These are phyloP conservation scores for Ochropacha duplaris DNA, from an alignment of 2,888 invertebrate species.

Conservation along the genomic window DNA sequence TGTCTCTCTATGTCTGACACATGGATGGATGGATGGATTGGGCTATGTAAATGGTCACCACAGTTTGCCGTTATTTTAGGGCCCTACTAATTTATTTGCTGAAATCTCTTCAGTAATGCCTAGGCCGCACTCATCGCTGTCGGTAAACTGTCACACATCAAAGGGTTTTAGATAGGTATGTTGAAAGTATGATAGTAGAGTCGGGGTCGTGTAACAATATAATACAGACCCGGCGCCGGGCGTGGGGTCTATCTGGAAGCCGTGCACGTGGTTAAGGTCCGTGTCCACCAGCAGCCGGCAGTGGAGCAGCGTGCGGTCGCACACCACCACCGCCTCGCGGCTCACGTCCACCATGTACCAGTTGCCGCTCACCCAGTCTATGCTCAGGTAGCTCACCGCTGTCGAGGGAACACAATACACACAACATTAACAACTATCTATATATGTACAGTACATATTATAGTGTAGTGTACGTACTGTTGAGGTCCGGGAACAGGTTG, in stretches of 20 bases:
- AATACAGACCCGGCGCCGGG: slow-evolving; percentile 43
- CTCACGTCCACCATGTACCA: slow-evolving; percentile 92
- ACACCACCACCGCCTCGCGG: slow-evolving; percentile 87
- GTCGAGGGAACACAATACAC: slow-evolving; percentile 24
- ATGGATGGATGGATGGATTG: too few relatives aligned
- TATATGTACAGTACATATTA: not conserved
- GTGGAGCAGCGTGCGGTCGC: slow-evolving; percentile 82
- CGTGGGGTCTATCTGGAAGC: slow-evolving; percentile 91
- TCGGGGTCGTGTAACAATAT: too few relatives aligned
- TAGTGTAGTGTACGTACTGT: slow-evolving; percentile 74
- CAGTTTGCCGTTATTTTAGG: too few relatives aligned
- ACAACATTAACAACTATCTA: not conserved
- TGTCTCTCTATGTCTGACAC: too few relatives aligned
- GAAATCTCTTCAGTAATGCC: too few relatives aligned
- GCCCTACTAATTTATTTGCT: too few relatives aligned
- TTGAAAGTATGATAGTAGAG: too few relatives aligned
- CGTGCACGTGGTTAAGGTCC: slow-evolving; percentile 86
- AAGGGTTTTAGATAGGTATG: too few relatives aligned
- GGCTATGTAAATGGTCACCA: too few relatives aligned
- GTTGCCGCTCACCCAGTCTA: slow-evolving; percentile 93
- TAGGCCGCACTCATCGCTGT: too few relatives aligned
- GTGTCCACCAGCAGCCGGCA: slow-evolving; percentile 88
- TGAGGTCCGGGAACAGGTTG: slow-evolving; percentile 84
- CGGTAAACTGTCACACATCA: too few relatives aligned
- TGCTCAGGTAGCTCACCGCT: slow-evolving; percentile 89